phyloP scores from a whole-genome alignment of 30 jellyfish, hydroid and myxozoan species.

The Phacellophora camtschatica region DNA sequence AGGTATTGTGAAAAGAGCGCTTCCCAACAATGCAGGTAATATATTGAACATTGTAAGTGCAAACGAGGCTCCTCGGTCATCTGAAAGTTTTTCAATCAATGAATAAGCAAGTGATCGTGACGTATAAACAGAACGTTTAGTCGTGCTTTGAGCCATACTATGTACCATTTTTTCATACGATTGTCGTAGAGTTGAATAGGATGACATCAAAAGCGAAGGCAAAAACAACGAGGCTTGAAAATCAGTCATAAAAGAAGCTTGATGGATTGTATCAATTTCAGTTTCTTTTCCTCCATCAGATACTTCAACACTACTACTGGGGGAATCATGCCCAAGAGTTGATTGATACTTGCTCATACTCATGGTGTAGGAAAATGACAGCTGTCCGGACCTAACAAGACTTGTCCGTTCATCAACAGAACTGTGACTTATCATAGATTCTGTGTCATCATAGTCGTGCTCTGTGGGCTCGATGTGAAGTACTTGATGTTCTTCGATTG shows the following conservation, averaged over 20 bases:
- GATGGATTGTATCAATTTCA: not conserved
- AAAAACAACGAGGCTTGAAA: slow-evolving; percentile 65
- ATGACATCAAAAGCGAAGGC: slow-evolving; percentile 50
- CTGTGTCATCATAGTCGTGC: not conserved
- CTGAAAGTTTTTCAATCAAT: slow-evolving; percentile 65
- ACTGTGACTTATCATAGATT: not conserved
- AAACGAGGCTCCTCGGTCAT: slow-evolving; percentile 81
- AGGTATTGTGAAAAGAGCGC: slow-evolving; percentile 67
- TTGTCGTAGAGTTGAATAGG: slow-evolving; percentile 36
- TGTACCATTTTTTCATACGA: slow-evolving; percentile 33
- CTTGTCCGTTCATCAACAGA: slow-evolving; percentile 53
- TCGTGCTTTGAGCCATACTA: slow-evolving; percentile 44
- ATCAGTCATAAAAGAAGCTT: slow-evolving; percentile 41
- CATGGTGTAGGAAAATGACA: slow-evolving; percentile 53
- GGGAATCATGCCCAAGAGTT: slow-evolving; percentile 23
- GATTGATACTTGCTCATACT: slow-evolving; percentile 29
- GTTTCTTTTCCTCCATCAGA: not conserved
- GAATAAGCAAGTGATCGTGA: slow-evolving; percentile 39
- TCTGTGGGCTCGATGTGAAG: not conserved
- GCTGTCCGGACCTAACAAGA: slow-evolving; percentile 33
- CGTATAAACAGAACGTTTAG: slow-evolving; percentile 10
- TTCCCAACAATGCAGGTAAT: slow-evolving; percentile 64
- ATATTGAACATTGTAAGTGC: slow-evolving; percentile 64
- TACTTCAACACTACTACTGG: not conserved
- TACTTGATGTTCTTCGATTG: slow-evolving; percentile 8